phyloP scores from a whole-genome alignment of 2,888 invertebrate species.

The Halictus quadricinctus region DNA sequence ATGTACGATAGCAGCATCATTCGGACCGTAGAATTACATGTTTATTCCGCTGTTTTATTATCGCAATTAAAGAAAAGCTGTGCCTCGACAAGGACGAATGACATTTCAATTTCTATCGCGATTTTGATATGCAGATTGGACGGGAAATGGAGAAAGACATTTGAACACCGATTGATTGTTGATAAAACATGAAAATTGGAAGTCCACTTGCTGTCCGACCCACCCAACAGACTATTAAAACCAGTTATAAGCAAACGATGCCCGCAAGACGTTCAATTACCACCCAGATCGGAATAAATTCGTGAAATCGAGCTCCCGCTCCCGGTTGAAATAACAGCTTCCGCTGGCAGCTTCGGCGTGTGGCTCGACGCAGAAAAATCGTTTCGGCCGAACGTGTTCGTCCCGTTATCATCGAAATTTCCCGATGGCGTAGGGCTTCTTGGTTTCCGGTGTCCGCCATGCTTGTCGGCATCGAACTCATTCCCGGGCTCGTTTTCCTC shows the following conservation, averaged over 20 bases:
- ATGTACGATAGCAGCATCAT: not conserved
- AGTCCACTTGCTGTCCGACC: not conserved
- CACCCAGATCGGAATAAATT: not conserved
- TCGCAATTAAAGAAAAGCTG: too few species aligned
- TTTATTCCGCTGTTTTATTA: not conserved
- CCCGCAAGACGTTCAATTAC: not conserved
- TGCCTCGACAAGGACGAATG: too few species aligned
- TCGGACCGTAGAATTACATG: not conserved
- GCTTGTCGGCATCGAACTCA: not conserved
- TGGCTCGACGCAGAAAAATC: not conserved
- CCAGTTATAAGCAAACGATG: not conserved
- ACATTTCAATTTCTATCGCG: not conserved
- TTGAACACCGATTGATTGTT: not conserved
- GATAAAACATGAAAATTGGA: not conserved
- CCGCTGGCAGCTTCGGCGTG: not conserved
- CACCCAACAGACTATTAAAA: not conserved
- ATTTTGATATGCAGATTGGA: not conserved
- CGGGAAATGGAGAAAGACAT: not conserved
- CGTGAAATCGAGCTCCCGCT: not conserved
- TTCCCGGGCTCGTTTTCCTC: not conserved
- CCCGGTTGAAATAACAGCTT: not conserved
- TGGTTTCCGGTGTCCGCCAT: not conserved
- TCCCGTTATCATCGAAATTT: conserved; percentile 5
- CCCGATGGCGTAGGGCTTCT: not conserved
- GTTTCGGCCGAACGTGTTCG: not conserved